phyloP scores from a whole-genome alignment of 1,140 invertebrate species.

The Idris sp. region DNA sequence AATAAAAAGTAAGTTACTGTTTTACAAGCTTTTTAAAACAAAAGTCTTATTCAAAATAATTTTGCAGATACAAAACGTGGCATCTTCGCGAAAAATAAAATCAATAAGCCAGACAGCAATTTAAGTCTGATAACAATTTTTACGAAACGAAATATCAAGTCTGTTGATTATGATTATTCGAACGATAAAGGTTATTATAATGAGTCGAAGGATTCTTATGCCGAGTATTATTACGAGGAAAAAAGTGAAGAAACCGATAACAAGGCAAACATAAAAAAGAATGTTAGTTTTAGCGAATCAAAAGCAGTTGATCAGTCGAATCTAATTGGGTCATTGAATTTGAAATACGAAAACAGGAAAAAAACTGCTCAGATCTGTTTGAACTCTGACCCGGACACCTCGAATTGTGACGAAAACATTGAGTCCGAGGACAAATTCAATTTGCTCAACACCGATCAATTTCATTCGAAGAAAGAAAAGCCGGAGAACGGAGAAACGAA shows the following conservation, averaged over 20 bases:
- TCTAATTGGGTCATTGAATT: too few relatives aligned
- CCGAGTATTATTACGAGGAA: conserved; percentile 42
- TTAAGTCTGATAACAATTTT: conserved; percentile 6
- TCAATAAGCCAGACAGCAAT: not conserved
- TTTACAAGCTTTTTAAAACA: too few relatives aligned
- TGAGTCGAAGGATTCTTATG: conserved; percentile 17
- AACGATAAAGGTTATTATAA: conserved; percentile 17
- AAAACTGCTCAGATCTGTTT: not conserved
- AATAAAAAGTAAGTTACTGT: too few relatives aligned
- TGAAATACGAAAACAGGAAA: too few relatives aligned
- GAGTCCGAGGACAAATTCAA: conserved; percentile 15
- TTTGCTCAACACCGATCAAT: conserved; percentile 6
- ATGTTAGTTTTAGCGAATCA: too few relatives aligned
- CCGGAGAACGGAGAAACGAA: too few relatives aligned
- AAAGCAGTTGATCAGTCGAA: too few relatives aligned
- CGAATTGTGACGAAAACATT: conserved; percentile 19
- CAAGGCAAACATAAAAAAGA: not conserved
- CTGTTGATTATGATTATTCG: conserved; percentile 14
- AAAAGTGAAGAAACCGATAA: conserved; percentile 17
- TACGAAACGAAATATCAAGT: conserved; percentile 37
- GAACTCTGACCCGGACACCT: not conserved
- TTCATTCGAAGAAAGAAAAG: not conserved
- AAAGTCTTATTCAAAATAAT: too few relatives aligned
- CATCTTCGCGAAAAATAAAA: too few relatives aligned
- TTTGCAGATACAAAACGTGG: too few relatives aligned